Percentiles rank a stretch among this genome's conserved stretches.
Evolutionary conservation across 2,888 invertebrate genomes (phyloP).

Genomic region (Ochropacha duplaris): DNA sequence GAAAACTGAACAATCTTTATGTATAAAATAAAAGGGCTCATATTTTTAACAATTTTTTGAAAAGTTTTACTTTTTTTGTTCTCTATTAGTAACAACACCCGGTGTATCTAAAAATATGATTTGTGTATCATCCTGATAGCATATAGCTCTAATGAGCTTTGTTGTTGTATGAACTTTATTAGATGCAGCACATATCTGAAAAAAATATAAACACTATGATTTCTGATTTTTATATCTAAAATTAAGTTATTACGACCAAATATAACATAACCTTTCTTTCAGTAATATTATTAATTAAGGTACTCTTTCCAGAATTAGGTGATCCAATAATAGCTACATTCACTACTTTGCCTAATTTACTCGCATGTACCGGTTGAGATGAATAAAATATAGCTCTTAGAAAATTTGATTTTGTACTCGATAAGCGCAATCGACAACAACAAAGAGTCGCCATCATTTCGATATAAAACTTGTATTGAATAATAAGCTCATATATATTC

Average conservation of each 20-base stretch:
- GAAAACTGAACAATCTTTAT: too few relatives aligned
- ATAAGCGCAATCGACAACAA: constrained; percentile 27
- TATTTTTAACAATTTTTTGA: too few relatives aligned
- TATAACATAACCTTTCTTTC: constrained; percentile 86
- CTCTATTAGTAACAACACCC: constrained; percentile 89
- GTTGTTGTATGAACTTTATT: constrained; percentile 96
- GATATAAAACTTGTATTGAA: neutral
- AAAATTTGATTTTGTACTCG: constrained; percentile 29
- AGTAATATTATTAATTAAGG: constrained; percentile 93
- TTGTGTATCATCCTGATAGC: constrained; percentile 90
- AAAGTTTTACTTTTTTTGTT: constrained; percentile 85
- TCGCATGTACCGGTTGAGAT: constrained; percentile 55
- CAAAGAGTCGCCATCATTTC: constrained; percentile 14
- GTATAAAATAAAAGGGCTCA: too few relatives aligned
- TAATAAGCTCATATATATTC: neutral
- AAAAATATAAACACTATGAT: constrained; percentile 14
- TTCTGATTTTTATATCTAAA: neutral
- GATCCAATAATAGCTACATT: constrained; percentile 94
- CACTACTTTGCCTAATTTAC: constrained; percentile 67
- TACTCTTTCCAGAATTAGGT: constrained; percentile 98
- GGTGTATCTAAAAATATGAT: constrained; percentile 97
- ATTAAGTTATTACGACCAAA: constrained; percentile 15
- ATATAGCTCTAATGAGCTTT: constrained; percentile 87
- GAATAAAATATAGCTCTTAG: constrained; percentile 52
- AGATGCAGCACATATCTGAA: constrained; percentile 94